Evolutionary conservation across 2,113 vertebrate species (phyloP), one percentile per base, ranked within the genome.

Genomic region (Rhinoderma darwinii): DNA sequence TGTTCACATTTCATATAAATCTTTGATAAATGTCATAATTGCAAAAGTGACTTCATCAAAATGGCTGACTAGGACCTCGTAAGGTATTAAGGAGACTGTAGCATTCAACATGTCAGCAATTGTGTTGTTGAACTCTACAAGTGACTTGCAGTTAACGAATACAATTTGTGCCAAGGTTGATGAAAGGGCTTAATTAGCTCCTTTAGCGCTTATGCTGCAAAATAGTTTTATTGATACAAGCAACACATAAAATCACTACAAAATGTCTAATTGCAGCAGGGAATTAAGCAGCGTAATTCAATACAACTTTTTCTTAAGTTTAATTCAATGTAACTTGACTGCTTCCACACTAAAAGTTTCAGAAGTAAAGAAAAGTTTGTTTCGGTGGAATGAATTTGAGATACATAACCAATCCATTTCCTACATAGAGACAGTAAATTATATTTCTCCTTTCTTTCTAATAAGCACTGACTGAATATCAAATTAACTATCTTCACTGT

Each of bases 141-240:
- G 51, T 78, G 84, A 78, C 84, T 85, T 77, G 54, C 17, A 59
- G 25, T 61, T 59, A 84, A 44, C 35, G 41, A 84, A 76, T 66
- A 77, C n/a, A 56, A 63, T 76, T 44, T 84, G 83, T 85, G 73
- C 74, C 73, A 85, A 85, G 74, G 73, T 66, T 85, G 41, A 85
- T 77, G 18, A 85, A 77, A 63, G 20, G 54, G 32, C 84, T 85
- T 78, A 78, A 78, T 85, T 77, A 85, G 74, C 56, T 77, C 41
- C 27, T 63, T 85, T 77, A 35, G 22, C 50, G 74, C 84, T 76
- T 85, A 78, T 47, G 20, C 84, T 85, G 84, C 84, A 77, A 78
- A 85, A 85, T 66, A 66, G 84, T 85, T 77, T 77, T 85, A 85
- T 85, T 85, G 84, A 76, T 78, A 85, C 54, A 85, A 22, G 41